phyloP scores from a whole-genome alignment of 2,888 invertebrate species.

The Hymenopus coronatus region DNA sequence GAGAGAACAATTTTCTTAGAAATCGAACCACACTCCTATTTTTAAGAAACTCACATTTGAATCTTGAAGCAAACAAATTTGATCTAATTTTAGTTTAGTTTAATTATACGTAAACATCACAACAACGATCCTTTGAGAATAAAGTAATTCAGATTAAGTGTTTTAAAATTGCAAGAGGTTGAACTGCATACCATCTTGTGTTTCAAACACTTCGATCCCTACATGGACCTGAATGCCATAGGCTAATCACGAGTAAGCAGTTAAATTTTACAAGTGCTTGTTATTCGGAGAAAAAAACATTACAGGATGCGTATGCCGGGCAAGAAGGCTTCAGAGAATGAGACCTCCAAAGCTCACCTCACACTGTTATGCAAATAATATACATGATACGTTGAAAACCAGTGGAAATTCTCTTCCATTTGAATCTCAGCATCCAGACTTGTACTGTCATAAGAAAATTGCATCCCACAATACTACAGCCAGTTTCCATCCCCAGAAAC shows the following conservation, averaged over 20 bases:
- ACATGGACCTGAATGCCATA: background rate
- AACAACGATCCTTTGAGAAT: too few relatives aligned
- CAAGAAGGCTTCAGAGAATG: background rate
- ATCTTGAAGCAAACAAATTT: too few relatives aligned
- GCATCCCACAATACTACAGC: too few relatives aligned
- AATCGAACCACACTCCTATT: too few relatives aligned
- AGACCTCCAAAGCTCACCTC: background rate
- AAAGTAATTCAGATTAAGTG: too few relatives aligned
- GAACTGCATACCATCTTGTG: background rate
- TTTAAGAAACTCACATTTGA: too few relatives aligned
- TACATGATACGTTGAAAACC: background rate
- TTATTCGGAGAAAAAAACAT: background rate
- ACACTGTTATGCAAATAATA: background rate
- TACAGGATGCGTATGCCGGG: constrained; percentile 2
- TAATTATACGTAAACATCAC: too few relatives aligned
- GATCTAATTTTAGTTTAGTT: too few relatives aligned
- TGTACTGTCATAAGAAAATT: too few relatives aligned
- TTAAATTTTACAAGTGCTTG: constrained; percentile 7
- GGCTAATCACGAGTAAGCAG: constrained; percentile 16
- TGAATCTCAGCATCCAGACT: too few relatives aligned
- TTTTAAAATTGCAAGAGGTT: background rate
- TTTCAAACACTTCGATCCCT: background rate
- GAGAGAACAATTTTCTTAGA: too few relatives aligned
- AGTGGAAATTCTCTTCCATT: background rate
- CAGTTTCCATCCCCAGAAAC: too few relatives aligned